These are phyloP conservation scores for Brachyptera risi DNA, from an alignment of 2,888 invertebrate species.

Conservation along the genomic window DNA sequence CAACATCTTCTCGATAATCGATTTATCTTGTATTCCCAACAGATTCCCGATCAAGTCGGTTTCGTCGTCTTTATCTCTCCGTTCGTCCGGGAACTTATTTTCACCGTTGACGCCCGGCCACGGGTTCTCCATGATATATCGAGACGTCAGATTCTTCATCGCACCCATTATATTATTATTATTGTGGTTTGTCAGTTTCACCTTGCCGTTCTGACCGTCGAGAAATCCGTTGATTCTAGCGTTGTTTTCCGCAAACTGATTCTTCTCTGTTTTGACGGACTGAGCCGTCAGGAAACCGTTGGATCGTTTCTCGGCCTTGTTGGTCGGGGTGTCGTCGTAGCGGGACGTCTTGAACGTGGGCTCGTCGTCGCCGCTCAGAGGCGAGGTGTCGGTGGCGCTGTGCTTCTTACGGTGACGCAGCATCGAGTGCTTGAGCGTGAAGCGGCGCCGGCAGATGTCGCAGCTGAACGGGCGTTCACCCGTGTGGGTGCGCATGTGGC, in stretches of 20 bases:
- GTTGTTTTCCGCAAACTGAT: background rate
- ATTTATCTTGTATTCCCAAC: conserved; percentile 80
- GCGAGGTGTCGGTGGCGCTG: conserved; percentile 40
- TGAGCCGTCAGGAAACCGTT: conserved; percentile 5
- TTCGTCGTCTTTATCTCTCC: conserved; percentile 40
- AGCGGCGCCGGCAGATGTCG: conserved; percentile 80
- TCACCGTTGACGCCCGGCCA: conserved; percentile 5
- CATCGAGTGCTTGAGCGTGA: conserved; percentile 94
- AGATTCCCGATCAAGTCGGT: conserved; percentile 83
- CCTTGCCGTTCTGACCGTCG: background rate
- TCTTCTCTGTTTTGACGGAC: background rate
- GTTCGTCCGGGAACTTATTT: conserved; percentile 46
- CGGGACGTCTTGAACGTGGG: background rate
- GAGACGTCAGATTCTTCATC: background rate
- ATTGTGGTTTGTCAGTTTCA: conserved; percentile 28
- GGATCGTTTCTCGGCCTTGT: background rate
- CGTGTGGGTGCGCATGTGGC: conserved; percentile 92
- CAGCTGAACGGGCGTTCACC: conserved; percentile 91
- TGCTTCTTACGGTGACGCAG: conserved; percentile 89
- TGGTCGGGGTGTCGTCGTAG: background rate
- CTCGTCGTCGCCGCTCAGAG: conserved; percentile 44
- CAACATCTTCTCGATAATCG: conserved; percentile 78
- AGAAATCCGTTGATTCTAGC: background rate
- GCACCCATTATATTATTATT: conserved; percentile 26
- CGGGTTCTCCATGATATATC: conserved; percentile 16